A percentile compares a stretch with the other conserved stretches of the same genome.
phyloP scores from a whole-genome alignment of 2,888 invertebrate genomes.

The Trimorus sp. region DNA sequence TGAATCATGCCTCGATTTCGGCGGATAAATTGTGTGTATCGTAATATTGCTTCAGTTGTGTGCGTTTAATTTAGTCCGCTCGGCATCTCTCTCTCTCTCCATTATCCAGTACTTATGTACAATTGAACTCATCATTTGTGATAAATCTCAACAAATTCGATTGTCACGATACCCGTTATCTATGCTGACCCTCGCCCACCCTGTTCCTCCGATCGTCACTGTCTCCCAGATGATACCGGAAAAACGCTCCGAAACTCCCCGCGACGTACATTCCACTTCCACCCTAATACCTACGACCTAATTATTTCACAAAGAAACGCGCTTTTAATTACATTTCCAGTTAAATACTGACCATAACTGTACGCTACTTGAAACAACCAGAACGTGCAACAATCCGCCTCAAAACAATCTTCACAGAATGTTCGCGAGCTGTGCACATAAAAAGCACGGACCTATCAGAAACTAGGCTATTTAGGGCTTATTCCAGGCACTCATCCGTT shows the following conservation, averaged over 20 bases:
- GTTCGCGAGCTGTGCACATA: neutral
- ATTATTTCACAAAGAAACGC: too few relatives aligned
- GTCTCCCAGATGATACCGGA: neutral
- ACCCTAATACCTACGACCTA: too few relatives aligned
- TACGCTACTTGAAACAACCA: too few relatives aligned
- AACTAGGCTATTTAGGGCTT: too few relatives aligned
- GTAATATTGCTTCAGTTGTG: conserved; percentile 7
- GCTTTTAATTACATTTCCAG: too few relatives aligned
- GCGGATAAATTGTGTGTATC: conserved; percentile 11
- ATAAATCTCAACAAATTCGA: conserved; percentile 20
- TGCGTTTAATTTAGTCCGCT: conserved; percentile 6
- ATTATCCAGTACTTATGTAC: conserved; percentile 23
- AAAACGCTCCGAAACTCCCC: too few relatives aligned
- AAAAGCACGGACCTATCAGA: neutral
- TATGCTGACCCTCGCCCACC: neutral
- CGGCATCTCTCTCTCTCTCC: conserved; percentile 6
- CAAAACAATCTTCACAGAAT: too few relatives aligned
- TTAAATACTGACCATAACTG: too few relatives aligned
- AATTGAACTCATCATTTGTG: conserved; percentile 28
- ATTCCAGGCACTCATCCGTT: neutral
- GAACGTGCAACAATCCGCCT: too few relatives aligned
- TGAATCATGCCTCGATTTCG: conserved; percentile 13
- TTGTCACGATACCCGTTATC: conserved; percentile 6
- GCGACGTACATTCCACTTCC: too few relatives aligned
- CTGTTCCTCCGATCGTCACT: neutral